A percentile compares a stretch with the other conserved stretches of the same genome.
Conservation (phyloP, 2,797 vertebrate species). For the Eospalax fontanierii region DNA sequence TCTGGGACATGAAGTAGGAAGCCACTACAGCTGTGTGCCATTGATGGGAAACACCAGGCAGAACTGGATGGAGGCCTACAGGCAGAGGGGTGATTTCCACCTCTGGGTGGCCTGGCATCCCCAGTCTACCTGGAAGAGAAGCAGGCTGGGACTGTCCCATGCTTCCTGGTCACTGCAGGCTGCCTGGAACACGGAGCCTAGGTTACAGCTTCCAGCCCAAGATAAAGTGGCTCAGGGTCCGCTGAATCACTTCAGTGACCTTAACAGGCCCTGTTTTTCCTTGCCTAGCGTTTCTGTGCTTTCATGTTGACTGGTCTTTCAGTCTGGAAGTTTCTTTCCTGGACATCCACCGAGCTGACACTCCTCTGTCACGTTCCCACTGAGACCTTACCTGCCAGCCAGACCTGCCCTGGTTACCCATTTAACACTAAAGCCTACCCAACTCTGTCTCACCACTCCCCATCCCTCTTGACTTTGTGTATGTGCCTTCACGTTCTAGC, state of each 20-base stretch:
- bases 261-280: not conserved
- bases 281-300: not conserved
- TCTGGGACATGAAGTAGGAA: slow-evolving; percentile 53
- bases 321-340: not conserved
- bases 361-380: too few relatives aligned
- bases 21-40: not conserved
- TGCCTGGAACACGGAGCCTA: fast-evolving
- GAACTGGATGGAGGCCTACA: slow-evolving; percentile 40
- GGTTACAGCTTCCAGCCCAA: not conserved
- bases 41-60: not conserved
- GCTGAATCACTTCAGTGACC: not conserved
- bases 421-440: too few relatives aligned
- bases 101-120: not conserved
- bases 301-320: not conserved
- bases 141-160: not conserved
- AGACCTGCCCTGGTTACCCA: not conserved
- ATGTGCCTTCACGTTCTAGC: not conserved
- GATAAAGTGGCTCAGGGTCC: not conserved
- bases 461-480: not conserved
- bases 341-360: not conserved
- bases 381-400: not conserved
- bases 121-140: slow-evolving; percentile 21
- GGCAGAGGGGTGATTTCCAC: slow-evolving; percentile 49
- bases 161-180: not conserved
- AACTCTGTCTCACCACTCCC: not conserved